Base-by-base conservation (phyloP, 1,140 invertebrate genomes). In the Sinonovacula constricta region DNA sequence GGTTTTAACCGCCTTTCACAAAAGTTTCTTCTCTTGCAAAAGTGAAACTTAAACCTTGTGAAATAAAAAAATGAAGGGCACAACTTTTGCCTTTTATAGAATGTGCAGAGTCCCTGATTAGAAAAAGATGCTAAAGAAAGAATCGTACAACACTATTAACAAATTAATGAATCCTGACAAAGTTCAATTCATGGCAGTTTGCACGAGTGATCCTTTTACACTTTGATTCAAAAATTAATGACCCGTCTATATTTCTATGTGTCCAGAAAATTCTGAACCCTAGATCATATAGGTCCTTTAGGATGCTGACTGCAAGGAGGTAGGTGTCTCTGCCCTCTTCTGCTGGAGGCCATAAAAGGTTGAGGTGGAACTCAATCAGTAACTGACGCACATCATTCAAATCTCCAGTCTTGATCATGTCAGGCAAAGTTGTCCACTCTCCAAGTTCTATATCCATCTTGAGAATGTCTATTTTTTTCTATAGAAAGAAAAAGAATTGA, bases 251-350 rank as follows among this genome's bases (percentile, higher is more conserved):
- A 59, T 76, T 76, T 28, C 65, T 62, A 76, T 76, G 72, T 15
- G 72, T 66, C 72, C 72, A 76, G 34, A 76, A 76, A 30, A 76
- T 76, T 34, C 63, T 22, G 22, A 54, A 76, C 36, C 72, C 72
- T 0, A 10, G 1, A 12, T 66, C 51, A 31, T 67, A 76, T 3
- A 76, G 12, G 10, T 36, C 51, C 18, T 54, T 66, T 2, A 76
- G 24, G 3, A 76, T 10, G 36, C 53, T 57, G 3, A 76, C 31
- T 1, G 72, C 72, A 31, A n/a, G 5, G 2, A 66, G 33, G 45
- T 76, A 76, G 24, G 14, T 51, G 10, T 36, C 49, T 49, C 22
- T 56, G 7, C 33, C 51, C 65, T 66, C 39, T 49, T 76, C 72
- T 22, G 51, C 62, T 36, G 26, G 62, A 31, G 33, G 57, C 10